Evolutionary conservation across 2,888 invertebrate genomes (phyloP).

Genomic region (Gymnocheta viridis): DNA sequence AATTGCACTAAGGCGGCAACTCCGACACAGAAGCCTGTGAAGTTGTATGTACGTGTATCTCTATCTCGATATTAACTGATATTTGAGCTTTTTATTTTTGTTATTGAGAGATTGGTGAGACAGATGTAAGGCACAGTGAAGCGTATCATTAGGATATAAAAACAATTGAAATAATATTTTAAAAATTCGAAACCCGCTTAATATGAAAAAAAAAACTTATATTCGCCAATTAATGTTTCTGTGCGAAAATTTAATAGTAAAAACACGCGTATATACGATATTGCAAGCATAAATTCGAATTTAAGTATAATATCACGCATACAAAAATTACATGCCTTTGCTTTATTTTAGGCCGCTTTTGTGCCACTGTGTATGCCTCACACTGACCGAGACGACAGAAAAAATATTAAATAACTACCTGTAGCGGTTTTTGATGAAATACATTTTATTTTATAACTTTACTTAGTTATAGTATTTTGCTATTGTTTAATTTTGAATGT

Average conservation of each 20-base stretch:
- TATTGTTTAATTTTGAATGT: slow-evolving; percentile 12
- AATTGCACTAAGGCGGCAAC: not conserved
- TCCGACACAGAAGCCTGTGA: not conserved
- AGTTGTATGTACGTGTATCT: slow-evolving; percentile 3
- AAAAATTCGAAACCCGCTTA: too few relatives aligned
- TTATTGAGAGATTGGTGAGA: slow-evolving; percentile 19
- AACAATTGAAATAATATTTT: too few relatives aligned
- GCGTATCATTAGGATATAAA: not conserved
- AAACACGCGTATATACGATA: too few relatives aligned
- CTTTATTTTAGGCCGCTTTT: not conserved
- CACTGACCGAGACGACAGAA: not conserved
- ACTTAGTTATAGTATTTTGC: not conserved
- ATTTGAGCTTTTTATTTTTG: not conserved
- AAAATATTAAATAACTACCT: slow-evolving; percentile 35
- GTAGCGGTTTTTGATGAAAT: slow-evolving; percentile 1
- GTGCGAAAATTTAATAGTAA: too few relatives aligned
- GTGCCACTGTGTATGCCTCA: slow-evolving; percentile 37
- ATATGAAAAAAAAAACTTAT: too few relatives aligned
- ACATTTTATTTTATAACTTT: not conserved
- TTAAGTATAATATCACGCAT: too few relatives aligned
- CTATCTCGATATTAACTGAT: not conserved
- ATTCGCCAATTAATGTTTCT: too few relatives aligned
- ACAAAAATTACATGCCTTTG: too few relatives aligned
- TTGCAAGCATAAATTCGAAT: too few relatives aligned
- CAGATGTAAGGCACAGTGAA: slow-evolving; percentile 1